Conservation (phyloP, 2,113 vertebrate genomes). For the Elephantulus edwardii region DNA sequence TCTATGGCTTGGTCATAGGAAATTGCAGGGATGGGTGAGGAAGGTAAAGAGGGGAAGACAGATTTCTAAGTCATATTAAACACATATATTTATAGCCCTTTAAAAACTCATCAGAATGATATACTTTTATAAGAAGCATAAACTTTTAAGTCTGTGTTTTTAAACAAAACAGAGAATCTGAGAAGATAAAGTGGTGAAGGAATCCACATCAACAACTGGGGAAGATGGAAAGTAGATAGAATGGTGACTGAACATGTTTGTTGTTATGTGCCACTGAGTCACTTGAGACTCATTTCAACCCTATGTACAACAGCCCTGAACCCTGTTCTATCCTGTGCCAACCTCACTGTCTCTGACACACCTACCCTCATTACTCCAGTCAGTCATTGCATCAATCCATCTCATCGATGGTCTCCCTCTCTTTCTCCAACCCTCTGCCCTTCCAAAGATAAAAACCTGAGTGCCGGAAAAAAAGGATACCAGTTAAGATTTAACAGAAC, state of each 20-base stretch:
- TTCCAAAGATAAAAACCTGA: neutral
- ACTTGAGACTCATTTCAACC: too few relatives aligned
- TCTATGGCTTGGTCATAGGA: neutral
- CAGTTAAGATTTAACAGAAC: neutral
- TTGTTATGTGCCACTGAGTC: too few relatives aligned
- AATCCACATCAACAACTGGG: neutral
- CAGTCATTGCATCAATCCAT: too few relatives aligned
- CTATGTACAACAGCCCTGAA: too few relatives aligned
- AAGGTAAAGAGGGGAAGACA: neutral
- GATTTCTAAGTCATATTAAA: neutral
- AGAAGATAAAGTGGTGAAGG: neutral
- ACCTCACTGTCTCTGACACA: too few relatives aligned
- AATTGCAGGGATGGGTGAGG: neutral
- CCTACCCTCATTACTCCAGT: too few relatives aligned
- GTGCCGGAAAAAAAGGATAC: neutral
- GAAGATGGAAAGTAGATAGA: neutral
- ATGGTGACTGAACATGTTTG: neutral
- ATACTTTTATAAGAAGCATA: neutral
- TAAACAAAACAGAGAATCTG: neutral
- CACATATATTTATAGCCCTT: neutral
- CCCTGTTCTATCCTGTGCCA: too few relatives aligned
- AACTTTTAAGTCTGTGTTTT: too few relatives aligned
- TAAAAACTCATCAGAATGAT: neutral
- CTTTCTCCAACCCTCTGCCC: too few relatives aligned
- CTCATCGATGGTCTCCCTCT: too few relatives aligned